phyloP scores from a whole-genome alignment of 2,113 vertebrate species.

The Gadus chalcogrammus region DNA sequence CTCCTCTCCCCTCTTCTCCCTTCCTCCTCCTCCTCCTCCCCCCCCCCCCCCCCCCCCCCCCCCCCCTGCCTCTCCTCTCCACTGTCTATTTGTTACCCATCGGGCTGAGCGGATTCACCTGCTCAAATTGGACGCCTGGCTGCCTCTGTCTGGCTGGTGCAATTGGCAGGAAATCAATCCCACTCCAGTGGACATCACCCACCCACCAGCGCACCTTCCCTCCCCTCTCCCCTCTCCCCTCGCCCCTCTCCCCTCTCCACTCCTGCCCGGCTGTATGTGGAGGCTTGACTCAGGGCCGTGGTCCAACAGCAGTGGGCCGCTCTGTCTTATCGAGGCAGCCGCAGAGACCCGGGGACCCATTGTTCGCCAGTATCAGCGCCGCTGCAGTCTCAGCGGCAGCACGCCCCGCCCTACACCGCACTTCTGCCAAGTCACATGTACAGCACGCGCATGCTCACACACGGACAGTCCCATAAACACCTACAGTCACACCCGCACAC shows the following conservation, averaged over 20 bases:
- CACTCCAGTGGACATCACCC: conserved; percentile 35
- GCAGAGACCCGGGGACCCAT: conserved; percentile 58
- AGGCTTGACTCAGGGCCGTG: conserved; percentile 54
- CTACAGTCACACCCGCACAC: neutral
- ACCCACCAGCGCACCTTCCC: neutral
- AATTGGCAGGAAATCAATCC: conserved; percentile 69
- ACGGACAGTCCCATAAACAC: conserved; percentile 3
- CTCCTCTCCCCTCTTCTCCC: neutral
- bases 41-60: neutral
- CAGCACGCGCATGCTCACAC: conserved; percentile 19
- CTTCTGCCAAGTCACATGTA: conserved; percentile 43
- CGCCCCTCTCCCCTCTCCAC: conserved; percentile 32
- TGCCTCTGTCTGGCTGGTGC: conserved; percentile 41
- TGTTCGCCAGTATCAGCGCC: conserved; percentile 61
- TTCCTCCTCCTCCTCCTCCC: neutral
- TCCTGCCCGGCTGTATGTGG: conserved; percentile 52
- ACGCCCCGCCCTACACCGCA: neutral
- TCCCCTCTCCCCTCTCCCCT: conserved; percentile 6
- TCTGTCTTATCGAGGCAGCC: conserved; percentile 58
- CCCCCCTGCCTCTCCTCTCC: neutral
- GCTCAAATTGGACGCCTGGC: conserved; percentile 48
- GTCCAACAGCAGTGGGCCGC: conserved; percentile 48
- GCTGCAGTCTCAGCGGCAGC: conserved; percentile 45
- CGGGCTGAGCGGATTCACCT: conserved; percentile 51
- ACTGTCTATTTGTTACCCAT: conserved; percentile 14